Percentiles rank a stretch among this genome's conserved stretches.
These are phyloP conservation scores for Tigriopus japonicus DNA, from an alignment of 1,140 invertebrate species.

Conservation along the genomic window DNA sequence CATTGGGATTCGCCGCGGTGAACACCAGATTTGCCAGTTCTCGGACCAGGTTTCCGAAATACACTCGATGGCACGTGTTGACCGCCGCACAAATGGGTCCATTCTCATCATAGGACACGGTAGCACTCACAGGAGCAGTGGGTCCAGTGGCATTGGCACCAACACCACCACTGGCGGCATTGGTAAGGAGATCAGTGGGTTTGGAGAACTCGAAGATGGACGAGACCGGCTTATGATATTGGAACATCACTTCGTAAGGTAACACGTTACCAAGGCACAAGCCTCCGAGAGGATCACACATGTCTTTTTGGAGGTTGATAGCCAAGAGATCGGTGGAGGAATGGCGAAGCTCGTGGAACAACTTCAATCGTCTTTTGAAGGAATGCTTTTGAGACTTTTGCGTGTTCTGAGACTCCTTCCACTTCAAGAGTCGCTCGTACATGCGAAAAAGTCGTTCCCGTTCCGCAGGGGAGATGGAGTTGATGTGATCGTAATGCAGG, in stretches of 20 bases:
- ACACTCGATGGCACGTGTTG: not conserved
- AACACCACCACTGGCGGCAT: not conserved
- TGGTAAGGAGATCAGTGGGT: not conserved
- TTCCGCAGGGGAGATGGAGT: not conserved
- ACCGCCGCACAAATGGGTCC: slow-evolving; percentile 5
- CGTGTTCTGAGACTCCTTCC: not conserved
- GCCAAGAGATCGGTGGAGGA: not conserved
- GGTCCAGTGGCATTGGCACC: not conserved
- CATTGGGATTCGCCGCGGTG: not conserved
- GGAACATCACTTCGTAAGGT: slow-evolving; percentile 2
- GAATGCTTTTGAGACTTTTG: no score
- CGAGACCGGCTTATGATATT: not conserved
- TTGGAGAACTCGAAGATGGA: not conserved
- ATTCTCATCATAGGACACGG: not conserved
- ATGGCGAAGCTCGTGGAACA: not conserved
- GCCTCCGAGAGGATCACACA: not conserved
- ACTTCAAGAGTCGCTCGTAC: not conserved
- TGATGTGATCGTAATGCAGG: not conserved
- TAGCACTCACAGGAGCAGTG: not conserved
- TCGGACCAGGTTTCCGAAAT: not conserved
- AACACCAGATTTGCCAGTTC: not conserved
- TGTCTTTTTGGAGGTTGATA: not conserved
- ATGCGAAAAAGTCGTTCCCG: not conserved
- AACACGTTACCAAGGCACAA: not conserved
- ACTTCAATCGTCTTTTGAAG: not conserved